Conservation (phyloP, 2,888 invertebrate genomes). For the Beris chalybata region DNA sequence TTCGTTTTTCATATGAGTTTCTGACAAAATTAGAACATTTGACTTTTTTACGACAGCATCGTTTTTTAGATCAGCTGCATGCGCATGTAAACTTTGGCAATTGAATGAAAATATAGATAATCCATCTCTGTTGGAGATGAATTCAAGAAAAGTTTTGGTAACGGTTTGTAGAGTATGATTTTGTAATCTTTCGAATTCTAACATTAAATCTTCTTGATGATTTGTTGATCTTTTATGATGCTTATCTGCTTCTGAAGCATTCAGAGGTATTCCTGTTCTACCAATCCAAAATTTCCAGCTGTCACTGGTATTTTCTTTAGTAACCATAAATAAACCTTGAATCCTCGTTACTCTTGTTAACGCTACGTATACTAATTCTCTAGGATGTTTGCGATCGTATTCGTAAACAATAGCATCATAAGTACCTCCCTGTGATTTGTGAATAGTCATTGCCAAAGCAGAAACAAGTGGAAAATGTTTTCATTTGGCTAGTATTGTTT, state of each 20-base stretch:
- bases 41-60: too few species aligned
- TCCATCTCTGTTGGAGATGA: too few species aligned
- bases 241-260: conserved; percentile 36
- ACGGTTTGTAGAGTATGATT: too few species aligned
- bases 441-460: conserved; percentile 21
- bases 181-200: too few species aligned
- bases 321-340: conserved; percentile 30
- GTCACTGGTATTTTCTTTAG: conserved; percentile 28
- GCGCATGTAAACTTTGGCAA: too few species aligned
- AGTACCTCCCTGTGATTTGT: conserved; percentile 30
- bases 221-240: too few species aligned
- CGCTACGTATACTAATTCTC: conserved; percentile 27
- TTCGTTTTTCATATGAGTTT: too few species aligned
- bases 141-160: too few species aligned
- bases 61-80: too few species aligned
- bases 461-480: conserved; percentile 20
- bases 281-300: conserved; percentile 36
- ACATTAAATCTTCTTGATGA: too few species aligned
- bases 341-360: conserved; percentile 28
- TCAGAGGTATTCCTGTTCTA: conserved; percentile 36
- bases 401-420: conserved; percentile 28
- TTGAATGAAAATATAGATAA: too few species aligned
- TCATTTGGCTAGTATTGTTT: conserved; percentile 15
- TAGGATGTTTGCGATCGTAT: conserved; percentile 20
- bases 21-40: too few species aligned